phyloP scores from a whole-genome alignment of 2,888 invertebrate species.

The Unio delphinus region DNA sequence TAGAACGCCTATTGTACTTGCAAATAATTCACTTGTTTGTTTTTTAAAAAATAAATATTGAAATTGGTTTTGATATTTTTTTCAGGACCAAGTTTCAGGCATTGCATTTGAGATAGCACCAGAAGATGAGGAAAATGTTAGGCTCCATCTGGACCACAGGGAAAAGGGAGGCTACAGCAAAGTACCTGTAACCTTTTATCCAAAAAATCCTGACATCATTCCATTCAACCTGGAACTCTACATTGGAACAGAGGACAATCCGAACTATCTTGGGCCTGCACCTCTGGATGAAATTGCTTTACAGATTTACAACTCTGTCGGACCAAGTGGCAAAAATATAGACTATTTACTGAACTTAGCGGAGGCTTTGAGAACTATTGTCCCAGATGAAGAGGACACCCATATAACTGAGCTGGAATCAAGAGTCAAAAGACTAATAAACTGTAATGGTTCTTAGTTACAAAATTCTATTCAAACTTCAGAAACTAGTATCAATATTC shows the following conservation, averaged over 20 bases:
- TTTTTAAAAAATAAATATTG: not conserved
- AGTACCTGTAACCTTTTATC: slow-evolving; percentile 81
- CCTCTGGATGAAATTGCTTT: slow-evolving; percentile 83
- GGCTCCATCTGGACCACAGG: slow-evolving; percentile 87
- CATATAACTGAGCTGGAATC: slow-evolving; percentile 85
- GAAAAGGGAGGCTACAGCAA: slow-evolving; percentile 94
- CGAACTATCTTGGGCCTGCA: slow-evolving; percentile 85
- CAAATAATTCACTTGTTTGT: no score
- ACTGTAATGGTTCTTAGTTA: no score
- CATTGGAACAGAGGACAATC: slow-evolving; percentile 86
- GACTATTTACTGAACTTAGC: slow-evolving; percentile 93
- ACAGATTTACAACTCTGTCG: slow-evolving; percentile 80
- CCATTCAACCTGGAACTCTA: slow-evolving; percentile 85
- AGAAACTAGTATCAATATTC: no score
- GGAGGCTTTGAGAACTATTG: slow-evolving; percentile 82
- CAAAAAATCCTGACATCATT: slow-evolving; percentile 65
- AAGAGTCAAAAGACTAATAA: slow-evolving; percentile 71
- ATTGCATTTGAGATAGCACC: slow-evolving; percentile 89
- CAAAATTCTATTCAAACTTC: no score
- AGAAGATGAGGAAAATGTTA: slow-evolving; percentile 78
- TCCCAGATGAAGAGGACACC: slow-evolving; percentile 79
- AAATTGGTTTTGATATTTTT: slow-evolving; percentile 19
- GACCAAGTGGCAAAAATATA: slow-evolving; percentile 91
- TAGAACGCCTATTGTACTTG: no score
- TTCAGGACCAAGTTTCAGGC: slow-evolving; percentile 86